Evolutionary conservation across 1,140 invertebrate genomes (phyloP), one percentile per base, ranked within the genome.

Genomic region (Paraescarpia echinospica): DNA sequence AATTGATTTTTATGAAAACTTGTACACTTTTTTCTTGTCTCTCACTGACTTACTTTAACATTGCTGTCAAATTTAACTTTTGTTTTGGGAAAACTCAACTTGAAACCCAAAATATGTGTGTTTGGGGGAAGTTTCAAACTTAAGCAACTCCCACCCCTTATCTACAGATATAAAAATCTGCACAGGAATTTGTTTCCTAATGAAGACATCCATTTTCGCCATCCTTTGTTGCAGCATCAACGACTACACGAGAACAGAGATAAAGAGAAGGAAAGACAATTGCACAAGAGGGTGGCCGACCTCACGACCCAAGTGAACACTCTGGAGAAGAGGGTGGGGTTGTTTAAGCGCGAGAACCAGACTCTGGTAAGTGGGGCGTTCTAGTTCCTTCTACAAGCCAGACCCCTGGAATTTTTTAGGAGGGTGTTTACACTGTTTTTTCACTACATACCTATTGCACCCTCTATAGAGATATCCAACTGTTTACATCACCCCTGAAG

Each of bases 341-440:
- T 92, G 33, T 91, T 93, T 14, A 93, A 93, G 35, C 48, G 77
- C n/a, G 93, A 94, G 90, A 93, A 94, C 88, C 93, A 95, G 77
- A 93, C 94, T 18, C 92, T 94, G 90, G 94, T 95, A 92, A 95
- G 94, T 94, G 35, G 51, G 14, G 89, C 27, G 14, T 35, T 33
- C 2, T 77, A 22, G 59, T 51, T 51, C 48, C 48, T 51, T 51
- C 48, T 51, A 51, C 8, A 51, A 51, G 18, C n/a, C n/a, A n/a
- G n/a, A n/a, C n/a, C n/a, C n/a, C n/a, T n/a, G n/a, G n/a, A n/a
- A n/a, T n/a, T n/a, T n/a, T n/a, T n/a, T n/a, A n/a, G n/a, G n/a
- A n/a, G n/a, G n/a, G n/a, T n/a, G n/a, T n/a, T n/a, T n/a, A n/a
- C n/a, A n/a, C n/a, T n/a, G n/a, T n/a, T n/a, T n/a, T n/a, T n/a